phyloP scores from a whole-genome alignment of 2,797 vertebrate species.

The Catamblyrhynchus diadema region DNA sequence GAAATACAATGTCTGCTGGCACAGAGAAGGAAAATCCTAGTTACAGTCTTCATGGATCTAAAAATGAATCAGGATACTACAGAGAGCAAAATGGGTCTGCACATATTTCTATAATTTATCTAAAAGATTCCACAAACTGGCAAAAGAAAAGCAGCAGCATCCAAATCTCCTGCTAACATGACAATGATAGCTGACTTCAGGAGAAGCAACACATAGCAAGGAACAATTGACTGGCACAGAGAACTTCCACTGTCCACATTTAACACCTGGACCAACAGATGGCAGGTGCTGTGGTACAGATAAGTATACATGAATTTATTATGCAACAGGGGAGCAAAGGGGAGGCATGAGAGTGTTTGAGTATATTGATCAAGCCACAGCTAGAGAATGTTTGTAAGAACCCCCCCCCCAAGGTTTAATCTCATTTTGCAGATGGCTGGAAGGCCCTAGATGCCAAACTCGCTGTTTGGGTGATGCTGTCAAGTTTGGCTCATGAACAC shows the following conservation, averaged over 20 bases:
- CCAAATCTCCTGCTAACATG: neutral
- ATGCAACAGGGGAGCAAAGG: neutral
- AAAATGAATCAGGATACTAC: neutral
- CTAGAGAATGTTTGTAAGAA: neutral
- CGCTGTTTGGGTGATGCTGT: neutral
- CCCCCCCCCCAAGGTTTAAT: neutral
- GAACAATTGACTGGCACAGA: neutral
- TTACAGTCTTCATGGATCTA: neutral
- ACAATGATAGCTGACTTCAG: neutral
- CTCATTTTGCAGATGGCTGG: neutral
- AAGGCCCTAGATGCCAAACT: neutral
- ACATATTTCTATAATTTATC: neutral
- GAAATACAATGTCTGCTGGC: neutral
- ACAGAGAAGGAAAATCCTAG: neutral
- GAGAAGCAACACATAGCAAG: neutral
- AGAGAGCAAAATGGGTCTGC: neutral
- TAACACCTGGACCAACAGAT: slow-evolving; percentile 27
- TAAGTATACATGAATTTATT: neutral
- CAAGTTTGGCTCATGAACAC: neutral
- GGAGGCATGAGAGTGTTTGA: neutral
- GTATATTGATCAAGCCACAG: neutral
- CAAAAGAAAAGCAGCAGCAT: neutral
- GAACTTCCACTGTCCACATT: neutral
- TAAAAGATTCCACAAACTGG: neutral
- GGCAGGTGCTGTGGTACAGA: neutral